Evolutionary conservation across 2,888 invertebrate genomes (phyloP).

Genomic region (Antheraea yamamai): DNA sequence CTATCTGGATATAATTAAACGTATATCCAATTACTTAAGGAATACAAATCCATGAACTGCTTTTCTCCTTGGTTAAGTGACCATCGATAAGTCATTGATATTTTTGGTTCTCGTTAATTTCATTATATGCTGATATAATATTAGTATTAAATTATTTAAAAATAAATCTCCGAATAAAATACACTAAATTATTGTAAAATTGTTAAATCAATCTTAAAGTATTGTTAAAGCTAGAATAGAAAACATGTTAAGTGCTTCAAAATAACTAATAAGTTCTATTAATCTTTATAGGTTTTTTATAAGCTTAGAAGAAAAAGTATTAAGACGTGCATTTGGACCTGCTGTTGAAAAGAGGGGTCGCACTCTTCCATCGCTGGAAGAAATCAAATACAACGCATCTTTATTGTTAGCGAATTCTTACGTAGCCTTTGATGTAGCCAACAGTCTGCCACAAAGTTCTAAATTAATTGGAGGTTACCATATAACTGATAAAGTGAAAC

Average conservation of each 20-base stretch:
- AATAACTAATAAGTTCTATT: neutral
- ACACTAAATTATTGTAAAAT: too few species aligned
- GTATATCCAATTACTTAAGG: too few species aligned
- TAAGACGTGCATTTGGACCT: conserved; percentile 39
- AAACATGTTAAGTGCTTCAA: neutral
- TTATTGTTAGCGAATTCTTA: conserved; percentile 54
- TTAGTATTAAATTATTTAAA: too few species aligned
- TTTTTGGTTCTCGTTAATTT: too few species aligned
- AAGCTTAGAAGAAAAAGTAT: conserved; percentile 41
- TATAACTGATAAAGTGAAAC: conserved; percentile 48
- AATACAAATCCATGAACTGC: too few species aligned
- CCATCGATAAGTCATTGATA: too few species aligned
- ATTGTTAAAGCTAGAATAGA: neutral
- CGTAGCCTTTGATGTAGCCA: conserved; percentile 47
- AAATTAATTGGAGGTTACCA: conserved; percentile 63
- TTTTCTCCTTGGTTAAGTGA: too few species aligned
- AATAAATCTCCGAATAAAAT: too few species aligned
- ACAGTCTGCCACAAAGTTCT: conserved; percentile 51
- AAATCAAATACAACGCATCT: conserved; percentile 49
- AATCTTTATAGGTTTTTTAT: neutral
- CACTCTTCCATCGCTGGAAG: conserved; percentile 48
- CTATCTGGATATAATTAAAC: too few species aligned
- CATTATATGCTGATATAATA: too few species aligned
- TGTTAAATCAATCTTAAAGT: too few species aligned
- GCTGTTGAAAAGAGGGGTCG: conserved; percentile 52